Percentiles rank a stretch among this genome's conserved stretches.
These are phyloP conservation scores for Eleutherodactylus coqui DNA, from an alignment of 2,797 vertebrate species.

Conservation along the genomic window DNA sequence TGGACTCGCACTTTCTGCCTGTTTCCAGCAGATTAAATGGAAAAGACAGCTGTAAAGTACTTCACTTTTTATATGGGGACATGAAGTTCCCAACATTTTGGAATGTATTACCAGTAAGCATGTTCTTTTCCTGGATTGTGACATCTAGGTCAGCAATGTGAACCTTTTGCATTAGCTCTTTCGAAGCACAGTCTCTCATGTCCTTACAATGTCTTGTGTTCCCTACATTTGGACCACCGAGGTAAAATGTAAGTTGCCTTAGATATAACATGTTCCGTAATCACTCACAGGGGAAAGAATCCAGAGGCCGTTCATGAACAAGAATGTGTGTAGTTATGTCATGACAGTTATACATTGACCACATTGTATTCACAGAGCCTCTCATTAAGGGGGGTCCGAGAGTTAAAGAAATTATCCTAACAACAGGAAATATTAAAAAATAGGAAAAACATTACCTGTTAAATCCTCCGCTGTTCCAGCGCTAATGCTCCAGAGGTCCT, in stretches of 20 bases:
- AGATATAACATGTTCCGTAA: not conserved
- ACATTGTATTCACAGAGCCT: not conserved
- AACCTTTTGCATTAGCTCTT: conserved; percentile 65
- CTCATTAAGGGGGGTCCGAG: no score
- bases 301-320: not conserved
- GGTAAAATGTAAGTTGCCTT: conserved; percentile 28
- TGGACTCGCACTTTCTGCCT: conserved; percentile 64
- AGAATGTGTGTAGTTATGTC: not conserved
- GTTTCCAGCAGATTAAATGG: conserved; percentile 61
- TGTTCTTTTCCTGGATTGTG: conserved; percentile 63
- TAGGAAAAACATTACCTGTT: no score
- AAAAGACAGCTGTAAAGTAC: conserved; percentile 66
- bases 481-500: no score
- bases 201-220: conserved; percentile 19
- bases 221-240: conserved; percentile 23
- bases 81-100: conserved; percentile 53
- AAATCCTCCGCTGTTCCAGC: no score
- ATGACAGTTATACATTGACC: not conserved
- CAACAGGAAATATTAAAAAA: no score
- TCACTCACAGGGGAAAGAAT: not conserved
- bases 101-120: conserved; percentile 66
- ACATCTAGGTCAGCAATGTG: conserved; percentile 62
- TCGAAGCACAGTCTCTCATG: conserved; percentile 67
- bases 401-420: no score
- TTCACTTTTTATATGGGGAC: conserved; percentile 52